A percentile compares a stretch with the other conserved stretches of the same genome.
Conservation (phyloP, 2,888 invertebrate genomes). For the Dioctria linearis region DNA sequence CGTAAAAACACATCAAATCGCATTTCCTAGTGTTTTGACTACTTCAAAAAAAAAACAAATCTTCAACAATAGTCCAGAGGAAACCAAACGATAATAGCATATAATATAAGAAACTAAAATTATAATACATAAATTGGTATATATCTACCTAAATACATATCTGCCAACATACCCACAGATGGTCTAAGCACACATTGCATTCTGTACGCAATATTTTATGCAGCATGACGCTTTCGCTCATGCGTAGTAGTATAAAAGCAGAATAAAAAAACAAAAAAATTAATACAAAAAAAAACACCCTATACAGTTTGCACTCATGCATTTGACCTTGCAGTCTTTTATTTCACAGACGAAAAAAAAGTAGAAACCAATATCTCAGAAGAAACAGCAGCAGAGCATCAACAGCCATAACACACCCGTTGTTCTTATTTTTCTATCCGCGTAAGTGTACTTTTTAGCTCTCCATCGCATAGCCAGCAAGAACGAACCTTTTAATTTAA, state of each 20-base stretch:
- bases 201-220: slow-evolving; percentile 15
- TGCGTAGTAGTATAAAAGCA: neutral
- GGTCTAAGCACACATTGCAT: neutral
- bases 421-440: neutral
- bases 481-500: slow-evolving; percentile 18
- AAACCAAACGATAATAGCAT: too few relatives aligned
- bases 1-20: too few relatives aligned
- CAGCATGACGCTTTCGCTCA: slow-evolving; percentile 25
- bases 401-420: neutral
- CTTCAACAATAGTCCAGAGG: too few relatives aligned
- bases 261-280: slow-evolving; percentile 4
- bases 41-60: too few relatives aligned
- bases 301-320: slow-evolving; percentile 10
- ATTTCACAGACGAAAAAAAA: slow-evolving; percentile 15
- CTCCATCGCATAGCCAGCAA: neutral
- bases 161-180: too few relatives aligned
- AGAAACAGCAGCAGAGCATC: neutral
- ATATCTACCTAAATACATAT: too few relatives aligned
- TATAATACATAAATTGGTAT: too few relatives aligned
- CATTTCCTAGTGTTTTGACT: too few relatives aligned
- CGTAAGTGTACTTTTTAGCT: slow-evolving; percentile 20
- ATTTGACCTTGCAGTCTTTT: slow-evolving; percentile 51
- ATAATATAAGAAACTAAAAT: too few relatives aligned
- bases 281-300: slow-evolving; percentile 8
- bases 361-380: neutral